Evolutionary conservation across 2,113 vertebrate genomes (phyloP).

Genomic region (Anolis carolinensis): DNA sequence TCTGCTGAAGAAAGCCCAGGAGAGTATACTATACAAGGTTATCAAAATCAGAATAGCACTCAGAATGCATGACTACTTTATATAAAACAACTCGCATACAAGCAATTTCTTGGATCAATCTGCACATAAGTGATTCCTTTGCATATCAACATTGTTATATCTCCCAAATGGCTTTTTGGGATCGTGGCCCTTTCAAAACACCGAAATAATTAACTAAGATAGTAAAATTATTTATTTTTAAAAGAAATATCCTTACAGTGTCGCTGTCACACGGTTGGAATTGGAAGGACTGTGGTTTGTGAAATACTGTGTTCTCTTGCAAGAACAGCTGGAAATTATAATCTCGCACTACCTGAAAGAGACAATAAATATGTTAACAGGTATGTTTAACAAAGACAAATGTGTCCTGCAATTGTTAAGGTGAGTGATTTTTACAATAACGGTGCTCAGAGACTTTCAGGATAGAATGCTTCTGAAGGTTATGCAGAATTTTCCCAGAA

Average conservation of each 20-base stretch:
- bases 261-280: constrained; percentile 96
- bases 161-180: background rate
- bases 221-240: background rate
- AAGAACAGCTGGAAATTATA: constrained; percentile 95
- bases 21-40: background rate
- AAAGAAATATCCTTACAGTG: constrained; percentile 79
- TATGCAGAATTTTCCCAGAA: background rate
- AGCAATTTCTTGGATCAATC: background rate
- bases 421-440: rapidly evolving
- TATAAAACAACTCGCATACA: background rate
- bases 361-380: constrained; percentile 32
- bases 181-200: background rate
- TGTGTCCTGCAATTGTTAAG: background rate
- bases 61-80: background rate
- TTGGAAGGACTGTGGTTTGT: constrained; percentile 93
- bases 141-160: background rate
- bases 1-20: too few species aligned
- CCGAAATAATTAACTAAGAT: background rate
- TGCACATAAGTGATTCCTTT: background rate
- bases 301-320: constrained; percentile 93
- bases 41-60: background rate
- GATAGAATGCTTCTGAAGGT: background rate
- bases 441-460: background rate
- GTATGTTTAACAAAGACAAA: rapidly evolving
- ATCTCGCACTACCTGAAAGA: constrained; percentile 90